These are phyloP conservation scores for Anolis carolinensis DNA, from an alignment of 2,113 vertebrate species.

Conservation along the genomic window DNA sequence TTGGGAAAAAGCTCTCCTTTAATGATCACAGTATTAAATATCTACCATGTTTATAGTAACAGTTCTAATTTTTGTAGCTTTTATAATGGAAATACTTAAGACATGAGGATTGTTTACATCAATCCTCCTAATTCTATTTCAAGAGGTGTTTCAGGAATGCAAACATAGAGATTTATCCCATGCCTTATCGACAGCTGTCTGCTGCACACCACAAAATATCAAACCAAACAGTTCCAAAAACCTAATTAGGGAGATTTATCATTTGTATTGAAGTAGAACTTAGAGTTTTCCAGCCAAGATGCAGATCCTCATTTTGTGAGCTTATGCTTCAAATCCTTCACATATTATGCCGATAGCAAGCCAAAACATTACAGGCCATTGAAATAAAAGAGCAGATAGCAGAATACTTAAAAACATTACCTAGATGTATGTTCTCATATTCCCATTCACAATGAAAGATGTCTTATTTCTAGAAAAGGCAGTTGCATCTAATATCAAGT, in stretches of 20 bases:
- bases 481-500: no score
- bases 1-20: neutral
- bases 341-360: neutral
- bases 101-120: conserved; percentile 8
- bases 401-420: neutral
- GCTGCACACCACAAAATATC: conserved; percentile 14
- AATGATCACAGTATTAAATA: neutral
- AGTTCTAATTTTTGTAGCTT: neutral
- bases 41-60: neutral
- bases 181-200: conserved; percentile 23
- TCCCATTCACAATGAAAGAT: neutral
- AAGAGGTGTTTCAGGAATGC: conserved; percentile 8
- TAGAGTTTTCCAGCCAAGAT: neutral
- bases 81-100: neutral
- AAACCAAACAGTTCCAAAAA: conserved; percentile 17
- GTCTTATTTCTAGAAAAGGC: neutral
- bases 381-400: conserved; percentile 7
- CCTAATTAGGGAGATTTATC: conserved; percentile 27
- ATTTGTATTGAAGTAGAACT: neutral
- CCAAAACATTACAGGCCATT: neutral
- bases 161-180: conserved; percentile 9
- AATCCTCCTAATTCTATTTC: conserved; percentile 16
- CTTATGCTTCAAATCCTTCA: neutral
- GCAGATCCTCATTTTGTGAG: neutral
- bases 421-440: neutral